Evolutionary conservation across 2,888 invertebrate genomes (phyloP), one percentile per base, ranked within the genome.

Genomic region (Macaria liturata): DNA sequence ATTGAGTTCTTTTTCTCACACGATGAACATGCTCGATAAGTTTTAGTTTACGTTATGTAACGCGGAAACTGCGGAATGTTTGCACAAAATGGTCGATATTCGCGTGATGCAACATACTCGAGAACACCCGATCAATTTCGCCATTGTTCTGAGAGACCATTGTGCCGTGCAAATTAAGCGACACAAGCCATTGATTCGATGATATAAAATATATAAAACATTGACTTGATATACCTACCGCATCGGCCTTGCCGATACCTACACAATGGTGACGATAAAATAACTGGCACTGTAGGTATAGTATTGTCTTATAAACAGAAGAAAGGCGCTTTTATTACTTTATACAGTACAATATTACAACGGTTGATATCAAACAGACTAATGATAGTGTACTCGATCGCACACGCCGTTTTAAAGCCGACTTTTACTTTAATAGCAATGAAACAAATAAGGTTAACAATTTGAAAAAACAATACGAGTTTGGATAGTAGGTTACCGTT

Each of bases 11-110:
- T 20, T 20, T 20, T 20, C 20, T 20, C 20, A 20, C 20, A 20
- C 20, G 20, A 20, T 20, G 20, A 20, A 20, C 34, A 37, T 37
- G 34, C 34, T 37, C 2, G 34, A 37, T 37, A 7, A 30, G 8
- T 32, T 49, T 50, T 68, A 69, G 51, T 62, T 37, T 37, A n/a
- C 9, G 56, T 79, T 80, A 80, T 74, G 68, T 79, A 80, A 80
- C 60, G 47, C 62, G 64, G 65, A 74, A 71, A 68, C 50, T 57
- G 57, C 56, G 57, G 61, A 61, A 58, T 68, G 46, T 52, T 68
- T 73, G 68, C 70, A 72, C 75, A 65, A 81, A 80, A 81, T 81
- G 80, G 80, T 74, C 71, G 80, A 64, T 73, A 68, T 67, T 65
- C 70, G 67, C 68, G 57, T 75, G 70, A 71, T 76, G 76, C 76